Conservation (phyloP, 2,888 invertebrate species). For the Cheilosia pagana region DNA sequence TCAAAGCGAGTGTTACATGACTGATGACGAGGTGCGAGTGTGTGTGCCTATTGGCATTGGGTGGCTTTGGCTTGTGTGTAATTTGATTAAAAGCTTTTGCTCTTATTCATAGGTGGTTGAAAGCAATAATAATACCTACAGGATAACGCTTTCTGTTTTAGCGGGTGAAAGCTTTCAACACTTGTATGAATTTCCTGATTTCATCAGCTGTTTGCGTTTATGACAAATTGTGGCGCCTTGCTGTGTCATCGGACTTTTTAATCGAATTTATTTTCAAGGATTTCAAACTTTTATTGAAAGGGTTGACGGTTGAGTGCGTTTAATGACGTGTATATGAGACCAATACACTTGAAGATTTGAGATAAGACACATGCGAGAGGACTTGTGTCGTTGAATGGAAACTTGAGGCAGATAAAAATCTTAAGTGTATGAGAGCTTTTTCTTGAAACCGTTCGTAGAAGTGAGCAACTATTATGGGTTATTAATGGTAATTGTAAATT, state of each 20-base stretch:
- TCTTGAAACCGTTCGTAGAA: constrained; percentile 16
- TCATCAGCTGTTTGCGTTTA: constrained; percentile 62
- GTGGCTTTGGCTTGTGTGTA: constrained; percentile 45
- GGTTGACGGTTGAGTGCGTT: neutral
- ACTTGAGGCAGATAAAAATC: constrained; percentile 44
- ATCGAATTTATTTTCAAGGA: constrained; percentile 8
- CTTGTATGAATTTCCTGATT: constrained; percentile 71
- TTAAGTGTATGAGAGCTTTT: constrained; percentile 31
- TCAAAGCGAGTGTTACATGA: constrained; percentile 20
- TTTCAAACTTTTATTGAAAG: constrained; percentile 8
- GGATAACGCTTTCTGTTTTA: constrained; percentile 19
- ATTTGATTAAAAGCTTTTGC: constrained; percentile 70
- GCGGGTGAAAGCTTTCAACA: constrained; percentile 56
- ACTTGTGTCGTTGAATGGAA: constrained; percentile 18
- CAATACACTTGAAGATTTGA: constrained; percentile 51
- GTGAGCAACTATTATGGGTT: constrained; percentile 35
- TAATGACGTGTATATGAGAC: constrained; percentile 37
- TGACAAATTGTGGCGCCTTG: constrained; percentile 29
- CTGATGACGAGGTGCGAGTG: neutral
- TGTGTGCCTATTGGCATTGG: constrained; percentile 24
- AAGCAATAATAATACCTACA: constrained; percentile 10
- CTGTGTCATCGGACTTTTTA: neutral
- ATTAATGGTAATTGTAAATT: constrained; percentile 45
- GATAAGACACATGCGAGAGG: constrained; percentile 39
- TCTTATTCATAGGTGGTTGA: constrained; percentile 7